Conservation (phyloP, 2,113 vertebrate species). For the Mirza zaza region DNA sequence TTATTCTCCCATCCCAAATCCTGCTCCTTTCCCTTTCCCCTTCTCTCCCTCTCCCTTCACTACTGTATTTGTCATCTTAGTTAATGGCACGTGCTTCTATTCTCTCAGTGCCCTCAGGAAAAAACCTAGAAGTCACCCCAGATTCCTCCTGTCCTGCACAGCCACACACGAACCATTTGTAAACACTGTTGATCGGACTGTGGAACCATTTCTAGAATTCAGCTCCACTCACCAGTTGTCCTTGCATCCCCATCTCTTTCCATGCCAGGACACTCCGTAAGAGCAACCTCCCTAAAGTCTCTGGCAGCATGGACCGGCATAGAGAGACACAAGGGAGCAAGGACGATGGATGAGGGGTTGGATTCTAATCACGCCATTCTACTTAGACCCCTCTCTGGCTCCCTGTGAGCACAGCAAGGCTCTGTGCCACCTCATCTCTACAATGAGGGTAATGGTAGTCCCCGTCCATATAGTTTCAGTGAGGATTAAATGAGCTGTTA, state of each 20-base stretch:
- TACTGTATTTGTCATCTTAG: not conserved
- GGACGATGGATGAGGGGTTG: not conserved
- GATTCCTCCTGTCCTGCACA: not conserved
- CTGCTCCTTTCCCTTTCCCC: not conserved
- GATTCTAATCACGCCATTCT: not conserved
- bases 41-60: not conserved
- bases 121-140: not conserved
- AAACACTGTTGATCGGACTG: not conserved
- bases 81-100: not conserved
- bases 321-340: not conserved
- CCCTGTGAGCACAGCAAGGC: not conserved
- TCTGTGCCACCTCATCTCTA: not conserved
- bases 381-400: not conserved
- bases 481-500: not conserved
- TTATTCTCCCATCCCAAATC: not conserved
- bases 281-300: not conserved
- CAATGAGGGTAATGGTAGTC: not conserved
- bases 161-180: not conserved
- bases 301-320: not conserved
- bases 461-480: not conserved
- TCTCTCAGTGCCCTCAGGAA: not conserved
- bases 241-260: not conserved
- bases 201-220: not conserved
- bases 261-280: not conserved
- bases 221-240: not conserved